Conservation (phyloP, 2,113 vertebrate genomes). For the Natator depressus region DNA sequence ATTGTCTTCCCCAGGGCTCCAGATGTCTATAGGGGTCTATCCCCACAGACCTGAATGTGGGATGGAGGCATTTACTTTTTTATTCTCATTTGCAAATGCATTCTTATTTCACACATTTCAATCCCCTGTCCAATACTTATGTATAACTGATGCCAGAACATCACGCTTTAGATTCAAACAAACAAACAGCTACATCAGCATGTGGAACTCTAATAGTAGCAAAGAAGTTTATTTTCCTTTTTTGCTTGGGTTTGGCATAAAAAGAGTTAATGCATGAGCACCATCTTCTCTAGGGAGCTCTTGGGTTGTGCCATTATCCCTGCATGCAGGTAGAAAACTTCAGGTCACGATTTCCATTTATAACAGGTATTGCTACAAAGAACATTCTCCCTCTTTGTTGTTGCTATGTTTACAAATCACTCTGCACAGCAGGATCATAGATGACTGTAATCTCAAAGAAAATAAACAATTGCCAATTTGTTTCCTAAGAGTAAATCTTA, state of each 20-base stretch:
- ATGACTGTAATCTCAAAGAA: background rate
- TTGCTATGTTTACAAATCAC: background rate
- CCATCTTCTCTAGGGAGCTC: constrained; percentile 40
- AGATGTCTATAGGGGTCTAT: background rate
- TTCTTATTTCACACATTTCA: background rate
- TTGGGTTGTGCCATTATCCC: constrained; percentile 58
- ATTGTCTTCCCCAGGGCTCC: background rate
- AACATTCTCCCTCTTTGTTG: background rate
- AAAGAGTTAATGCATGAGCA: constrained; percentile 59
- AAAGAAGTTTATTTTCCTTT: background rate
- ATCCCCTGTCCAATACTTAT: background rate
- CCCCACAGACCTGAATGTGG: background rate
- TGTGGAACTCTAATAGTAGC: background rate
- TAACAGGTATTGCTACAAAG: background rate
- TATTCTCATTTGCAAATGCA: background rate
- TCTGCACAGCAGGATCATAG: background rate
- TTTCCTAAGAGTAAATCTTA: constrained; percentile 44
- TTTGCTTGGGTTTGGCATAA: constrained; percentile 51
- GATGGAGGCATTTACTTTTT: background rate
- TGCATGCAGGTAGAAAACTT: constrained; percentile 56
- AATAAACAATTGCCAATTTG: background rate
- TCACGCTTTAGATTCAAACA: background rate
- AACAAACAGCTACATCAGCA: background rate
- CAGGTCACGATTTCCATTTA: constrained; percentile 11
- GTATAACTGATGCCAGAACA: background rate